A percentile compares a stretch with the other conserved stretches of the same genome.
phyloP scores from a whole-genome alignment of 1,140 invertebrate genomes.

The Stegodyphus mimosarum region DNA sequence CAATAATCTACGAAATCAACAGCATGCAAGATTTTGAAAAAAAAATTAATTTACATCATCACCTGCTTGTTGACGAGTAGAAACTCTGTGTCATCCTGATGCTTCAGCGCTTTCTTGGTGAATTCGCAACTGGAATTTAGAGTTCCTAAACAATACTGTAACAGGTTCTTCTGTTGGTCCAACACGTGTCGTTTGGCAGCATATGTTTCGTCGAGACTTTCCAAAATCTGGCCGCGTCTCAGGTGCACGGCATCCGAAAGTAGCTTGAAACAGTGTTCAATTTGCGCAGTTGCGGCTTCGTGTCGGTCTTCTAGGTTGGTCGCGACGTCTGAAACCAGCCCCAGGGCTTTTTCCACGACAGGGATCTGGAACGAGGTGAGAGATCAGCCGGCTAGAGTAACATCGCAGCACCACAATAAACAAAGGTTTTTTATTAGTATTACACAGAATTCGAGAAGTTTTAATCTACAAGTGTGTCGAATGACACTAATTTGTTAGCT shows the following conservation, averaged over 20 bases:
- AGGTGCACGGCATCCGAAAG: slow-evolving; percentile 49
- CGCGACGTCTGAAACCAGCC: slow-evolving; percentile 70
- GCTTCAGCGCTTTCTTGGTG: slow-evolving; percentile 70
- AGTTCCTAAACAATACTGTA: slow-evolving; percentile 68
- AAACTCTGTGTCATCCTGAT: slow-evolving; percentile 71
- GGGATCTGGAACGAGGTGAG: slow-evolving; percentile 66
- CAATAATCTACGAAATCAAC: too few relatives aligned
- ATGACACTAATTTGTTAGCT: too few relatives aligned
- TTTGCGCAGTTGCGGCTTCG: slow-evolving; percentile 67
- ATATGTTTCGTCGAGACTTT: slow-evolving; percentile 68
- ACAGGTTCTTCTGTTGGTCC: slow-evolving; percentile 67
- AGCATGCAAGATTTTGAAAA: too few relatives aligned
- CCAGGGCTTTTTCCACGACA: slow-evolving; percentile 70
- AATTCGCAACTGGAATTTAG: slow-evolving; percentile 70
- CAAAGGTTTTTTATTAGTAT: too few relatives aligned
- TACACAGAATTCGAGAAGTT: too few relatives aligned
- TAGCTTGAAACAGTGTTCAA: slow-evolving; percentile 17
- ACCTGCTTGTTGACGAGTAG: slow-evolving; percentile 71
- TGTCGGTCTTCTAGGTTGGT: slow-evolving; percentile 69
- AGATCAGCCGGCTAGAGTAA: slow-evolving; percentile 61
- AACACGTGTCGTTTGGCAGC: slow-evolving; percentile 69
- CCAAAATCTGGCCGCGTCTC: slow-evolving; percentile 67
- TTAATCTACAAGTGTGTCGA: too few relatives aligned
- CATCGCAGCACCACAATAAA: too few relatives aligned
- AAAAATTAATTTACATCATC: too few relatives aligned